Percentiles rank a stretch among this genome's conserved stretches.
Conservation (phyloP, 2,888 invertebrate species). For the Scaptomyza caliginosa region DNA sequence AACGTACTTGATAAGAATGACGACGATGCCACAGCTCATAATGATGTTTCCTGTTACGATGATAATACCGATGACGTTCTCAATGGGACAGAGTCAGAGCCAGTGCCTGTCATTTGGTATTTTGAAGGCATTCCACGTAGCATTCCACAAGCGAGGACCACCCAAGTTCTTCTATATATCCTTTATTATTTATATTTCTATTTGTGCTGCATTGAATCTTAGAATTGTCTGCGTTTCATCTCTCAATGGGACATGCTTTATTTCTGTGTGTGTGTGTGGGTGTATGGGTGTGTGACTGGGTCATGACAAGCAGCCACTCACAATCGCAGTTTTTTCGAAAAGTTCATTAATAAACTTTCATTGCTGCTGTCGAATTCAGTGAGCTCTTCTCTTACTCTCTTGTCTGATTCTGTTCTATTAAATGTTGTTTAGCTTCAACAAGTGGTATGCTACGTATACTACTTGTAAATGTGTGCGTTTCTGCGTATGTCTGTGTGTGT, state of each 20-base stretch:
- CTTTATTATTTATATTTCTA: slow-evolving; percentile 19
- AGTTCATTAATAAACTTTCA: slow-evolving; percentile 78
- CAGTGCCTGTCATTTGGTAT: slow-evolving; percentile 59
- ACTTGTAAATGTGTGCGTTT: too few species aligned
- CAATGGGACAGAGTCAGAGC: slow-evolving; percentile 47
- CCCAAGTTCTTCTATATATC: slow-evolving; percentile 4
- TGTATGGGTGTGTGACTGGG: slow-evolving; percentile 35
- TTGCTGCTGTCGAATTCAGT: slow-evolving; percentile 72
- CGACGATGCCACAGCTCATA: slow-evolving; percentile 46
- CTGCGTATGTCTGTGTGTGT: not conserved
- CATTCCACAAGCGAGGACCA: slow-evolving; percentile 54
- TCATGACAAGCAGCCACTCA: slow-evolving; percentile 38
- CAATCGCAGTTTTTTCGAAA: slow-evolving; percentile 48
- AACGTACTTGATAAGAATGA: slow-evolving; percentile 65
- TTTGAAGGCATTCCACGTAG: slow-evolving; percentile 65
- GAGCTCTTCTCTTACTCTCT: slow-evolving; percentile 3
- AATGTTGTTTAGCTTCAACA: slow-evolving; percentile 66
- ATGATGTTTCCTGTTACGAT: slow-evolving; percentile 31
- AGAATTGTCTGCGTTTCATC: slow-evolving; percentile 49
- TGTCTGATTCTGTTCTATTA: slow-evolving; percentile 2
- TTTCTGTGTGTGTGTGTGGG: slow-evolving; percentile 7
- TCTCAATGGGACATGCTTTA: slow-evolving; percentile 43
- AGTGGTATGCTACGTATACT: slow-evolving; percentile 69
- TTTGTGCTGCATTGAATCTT: slow-evolving; percentile 55
- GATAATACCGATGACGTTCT: slow-evolving; percentile 37